Evolutionary conservation across 2,888 invertebrate species (phyloP).

Genomic region (Liopterus haemorrhoidalis): DNA sequence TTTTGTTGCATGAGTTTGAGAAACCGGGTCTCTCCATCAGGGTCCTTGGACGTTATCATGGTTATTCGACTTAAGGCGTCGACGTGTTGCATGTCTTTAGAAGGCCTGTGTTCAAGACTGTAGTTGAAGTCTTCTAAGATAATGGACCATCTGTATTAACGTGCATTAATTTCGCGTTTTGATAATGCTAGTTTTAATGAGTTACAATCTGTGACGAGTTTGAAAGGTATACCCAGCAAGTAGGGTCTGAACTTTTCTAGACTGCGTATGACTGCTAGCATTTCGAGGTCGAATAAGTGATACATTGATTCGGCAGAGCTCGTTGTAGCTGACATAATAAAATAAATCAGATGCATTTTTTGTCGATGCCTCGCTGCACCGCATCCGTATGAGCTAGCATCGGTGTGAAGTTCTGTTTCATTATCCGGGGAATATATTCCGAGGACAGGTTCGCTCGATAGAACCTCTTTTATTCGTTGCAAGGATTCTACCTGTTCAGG

Average conservation of each 20-base stretch:
- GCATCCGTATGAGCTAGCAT: background rate
- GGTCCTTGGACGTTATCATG: background rate
- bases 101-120: conserved; percentile 1
- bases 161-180: background rate
- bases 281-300: background rate
- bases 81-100: conserved; percentile 1
- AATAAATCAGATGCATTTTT: conserved; percentile 1
- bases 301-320: conserved; percentile 1
- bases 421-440: background rate
- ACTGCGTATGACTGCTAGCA: background rate
- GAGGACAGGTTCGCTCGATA: background rate
- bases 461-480: background rate
- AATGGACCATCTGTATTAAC: background rate
- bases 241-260: background rate
- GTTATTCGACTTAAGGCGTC: background rate
- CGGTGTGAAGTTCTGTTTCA: conserved; percentile 5
- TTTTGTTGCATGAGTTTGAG: no score
- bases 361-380: background rate
- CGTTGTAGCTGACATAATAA: background rate
- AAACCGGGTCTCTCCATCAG: background rate
- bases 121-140: conserved; percentile 5
- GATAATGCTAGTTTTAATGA: background rate
- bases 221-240: conserved; percentile 3
- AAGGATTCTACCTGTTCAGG: background rate
- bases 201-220: conserved; percentile 3